Conservation (phyloP, 2,797 vertebrate species). For the Pantherophis vulpinus region DNA sequence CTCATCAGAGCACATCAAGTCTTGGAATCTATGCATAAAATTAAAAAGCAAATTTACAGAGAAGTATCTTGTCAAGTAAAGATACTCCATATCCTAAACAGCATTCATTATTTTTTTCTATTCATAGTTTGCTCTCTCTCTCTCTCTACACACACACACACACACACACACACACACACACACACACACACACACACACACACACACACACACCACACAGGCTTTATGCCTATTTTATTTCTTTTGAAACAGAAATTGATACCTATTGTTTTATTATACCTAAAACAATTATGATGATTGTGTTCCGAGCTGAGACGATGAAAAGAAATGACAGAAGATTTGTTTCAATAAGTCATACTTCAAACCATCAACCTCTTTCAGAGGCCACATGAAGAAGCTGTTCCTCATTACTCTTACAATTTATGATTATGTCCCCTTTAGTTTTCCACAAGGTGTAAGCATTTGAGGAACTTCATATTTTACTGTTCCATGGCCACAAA, state of each 20-base stretch:
- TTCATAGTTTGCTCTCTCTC: not conserved
- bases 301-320: not conserved
- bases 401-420: slow-evolving; percentile 45
- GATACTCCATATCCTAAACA: not conserved
- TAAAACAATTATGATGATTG: not conserved
- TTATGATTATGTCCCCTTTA: fast-evolving
- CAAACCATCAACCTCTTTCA: not conserved
- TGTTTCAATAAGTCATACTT: slow-evolving; percentile 31
- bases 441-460: slow-evolving; percentile 53
- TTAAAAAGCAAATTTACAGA: not conserved
- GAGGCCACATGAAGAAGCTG: not conserved
- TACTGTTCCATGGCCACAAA: slow-evolving; percentile 58
- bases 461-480: slow-evolving; percentile 54
- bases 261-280: not conserved
- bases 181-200: not conserved
- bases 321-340: not conserved
- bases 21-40: not conserved
- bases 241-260: not conserved
- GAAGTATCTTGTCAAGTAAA: not conserved
- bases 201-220: not conserved
- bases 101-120: not conserved
- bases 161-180: not conserved
- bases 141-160: not conserved
- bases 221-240: not conserved
- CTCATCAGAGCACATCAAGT: not conserved